These are phyloP conservation scores for Ia io DNA, from an alignment of 2,113 vertebrate species.

Conservation along the genomic window DNA sequence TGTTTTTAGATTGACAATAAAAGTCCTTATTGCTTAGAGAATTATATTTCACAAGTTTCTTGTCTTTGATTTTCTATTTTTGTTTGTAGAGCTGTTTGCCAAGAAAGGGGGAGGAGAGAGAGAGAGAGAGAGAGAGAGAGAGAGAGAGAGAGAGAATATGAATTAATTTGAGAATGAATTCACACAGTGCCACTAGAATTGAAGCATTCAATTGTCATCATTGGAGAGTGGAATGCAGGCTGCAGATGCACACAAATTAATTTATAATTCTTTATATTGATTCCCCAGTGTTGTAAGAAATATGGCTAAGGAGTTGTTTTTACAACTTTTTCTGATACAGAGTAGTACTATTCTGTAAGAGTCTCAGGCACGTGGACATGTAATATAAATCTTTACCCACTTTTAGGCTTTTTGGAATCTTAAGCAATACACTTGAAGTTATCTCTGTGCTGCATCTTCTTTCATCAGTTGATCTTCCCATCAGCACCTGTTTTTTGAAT, in stretches of 20 bases:
- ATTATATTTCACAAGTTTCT: constrained; percentile 73
- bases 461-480: not conserved
- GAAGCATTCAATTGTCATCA: not conserved
- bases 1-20: constrained; percentile 79
- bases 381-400: not conserved
- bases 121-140: too few species aligned
- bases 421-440: not conserved
- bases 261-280: constrained; percentile 30
- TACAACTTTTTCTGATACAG: not conserved
- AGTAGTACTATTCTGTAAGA: not conserved
- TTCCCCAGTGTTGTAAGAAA: not conserved
- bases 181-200: not conserved
- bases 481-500: not conserved
- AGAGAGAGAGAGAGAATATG: not conserved
- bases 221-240: not conserved
- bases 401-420: not conserved
- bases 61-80: constrained; percentile 60
- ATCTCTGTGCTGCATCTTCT: not conserved
- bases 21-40: constrained; percentile 73
- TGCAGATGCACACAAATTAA: not conserved
- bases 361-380: not conserved
- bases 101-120: not conserved
- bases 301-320: not conserved
- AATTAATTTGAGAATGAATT: not conserved
- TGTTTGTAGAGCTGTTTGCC: constrained; percentile 18